phyloP scores from a whole-genome alignment of 2,888 invertebrate genomes.

The Andrena flavipes region DNA sequence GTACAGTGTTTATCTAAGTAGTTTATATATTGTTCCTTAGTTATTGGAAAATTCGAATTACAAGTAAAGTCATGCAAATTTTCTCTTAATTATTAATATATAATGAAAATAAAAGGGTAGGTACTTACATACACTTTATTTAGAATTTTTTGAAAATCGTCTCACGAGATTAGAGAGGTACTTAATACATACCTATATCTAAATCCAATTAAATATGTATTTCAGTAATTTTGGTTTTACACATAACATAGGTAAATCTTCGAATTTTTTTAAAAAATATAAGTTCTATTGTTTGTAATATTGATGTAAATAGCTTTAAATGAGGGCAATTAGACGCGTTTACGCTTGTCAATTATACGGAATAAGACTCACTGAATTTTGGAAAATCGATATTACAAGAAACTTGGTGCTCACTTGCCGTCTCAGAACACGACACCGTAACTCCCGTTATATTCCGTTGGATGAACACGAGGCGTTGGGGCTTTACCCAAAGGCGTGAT shows the following conservation, averaged over 20 bases:
- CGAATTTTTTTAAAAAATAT: no score
- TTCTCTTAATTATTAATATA: no score
- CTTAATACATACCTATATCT: no score
- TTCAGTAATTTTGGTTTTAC: no score
- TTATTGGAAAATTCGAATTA: neutral
- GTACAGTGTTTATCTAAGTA: neutral
- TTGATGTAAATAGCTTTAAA: constrained; percentile 3
- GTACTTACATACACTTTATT: no score
- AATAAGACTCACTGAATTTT: constrained; percentile 54
- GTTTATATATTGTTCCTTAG: neutral
- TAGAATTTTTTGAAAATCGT: no score
- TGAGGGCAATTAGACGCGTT: neutral
- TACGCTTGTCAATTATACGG: neutral
- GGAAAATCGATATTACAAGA: constrained; percentile 72
- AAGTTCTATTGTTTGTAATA: neutral
- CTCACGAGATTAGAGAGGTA: no score
- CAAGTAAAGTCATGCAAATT: no score
- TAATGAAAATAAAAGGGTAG: no score
- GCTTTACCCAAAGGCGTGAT: constrained; percentile 80
- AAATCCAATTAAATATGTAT: no score
- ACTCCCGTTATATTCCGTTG: constrained; percentile 77
- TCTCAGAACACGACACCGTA: constrained; percentile 72
- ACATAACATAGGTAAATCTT: no score
- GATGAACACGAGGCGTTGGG: constrained; percentile 75
- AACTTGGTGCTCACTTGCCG: constrained; percentile 63